These are phyloP conservation scores for Tineola bisselliella DNA, from an alignment of 2,888 invertebrate genomes.

Conservation along the genomic window DNA sequence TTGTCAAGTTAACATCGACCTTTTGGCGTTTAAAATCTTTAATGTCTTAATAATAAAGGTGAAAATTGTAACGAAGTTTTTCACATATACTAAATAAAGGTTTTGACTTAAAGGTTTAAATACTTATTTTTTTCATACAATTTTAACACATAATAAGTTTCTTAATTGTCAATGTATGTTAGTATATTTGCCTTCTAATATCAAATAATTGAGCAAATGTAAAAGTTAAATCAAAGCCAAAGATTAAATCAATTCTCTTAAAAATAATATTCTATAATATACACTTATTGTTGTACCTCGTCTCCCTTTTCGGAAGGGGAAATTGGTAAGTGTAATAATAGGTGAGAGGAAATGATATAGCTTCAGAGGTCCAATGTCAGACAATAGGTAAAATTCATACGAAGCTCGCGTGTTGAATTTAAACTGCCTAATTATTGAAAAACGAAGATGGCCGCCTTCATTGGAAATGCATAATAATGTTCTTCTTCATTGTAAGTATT, in stretches of 20 bases:
- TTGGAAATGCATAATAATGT: neutral
- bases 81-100: neutral
- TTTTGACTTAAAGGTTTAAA: conserved; percentile 19
- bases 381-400: conserved; percentile 67
- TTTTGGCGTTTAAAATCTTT: neutral
- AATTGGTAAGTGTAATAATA: conserved; percentile 38
- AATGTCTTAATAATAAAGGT: neutral
- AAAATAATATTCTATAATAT: conserved; percentile 15
- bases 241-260: too few relatives aligned
- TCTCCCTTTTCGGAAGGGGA: conserved; percentile 25
- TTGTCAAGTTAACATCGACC: conserved; percentile 3
- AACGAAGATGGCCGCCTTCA: conserved; percentile 48
- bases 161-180: too few relatives aligned
- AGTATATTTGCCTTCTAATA: too few relatives aligned
- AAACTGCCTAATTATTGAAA: conserved; percentile 59
- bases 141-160: neutral
- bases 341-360: conserved; percentile 63
- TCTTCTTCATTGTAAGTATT: neutral
- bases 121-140: conserved; percentile 23
- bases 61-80: neutral
- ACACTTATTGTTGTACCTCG: conserved; percentile 19
- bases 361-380: conserved; percentile 64
- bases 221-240: too few relatives aligned
- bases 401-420: conserved; percentile 48
- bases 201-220: too few relatives aligned